phyloP scores from a whole-genome alignment of 1,140 invertebrate species.

The Drosophila parvula region DNA sequence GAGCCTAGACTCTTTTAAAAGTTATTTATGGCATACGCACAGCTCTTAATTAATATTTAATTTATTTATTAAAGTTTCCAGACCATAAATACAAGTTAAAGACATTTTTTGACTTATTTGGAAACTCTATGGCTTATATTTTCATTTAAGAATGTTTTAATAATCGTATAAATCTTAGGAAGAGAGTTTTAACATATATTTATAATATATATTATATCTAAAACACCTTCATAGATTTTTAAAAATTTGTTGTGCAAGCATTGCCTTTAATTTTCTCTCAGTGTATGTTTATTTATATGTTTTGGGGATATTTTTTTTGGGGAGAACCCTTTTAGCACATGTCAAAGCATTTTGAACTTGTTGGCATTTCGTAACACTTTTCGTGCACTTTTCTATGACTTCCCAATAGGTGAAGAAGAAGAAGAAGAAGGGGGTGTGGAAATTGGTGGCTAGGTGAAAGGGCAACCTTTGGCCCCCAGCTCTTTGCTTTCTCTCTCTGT shows the following conservation, averaged over 20 bases:
- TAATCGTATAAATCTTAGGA: no score
- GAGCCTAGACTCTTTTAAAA: no score
- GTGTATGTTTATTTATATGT: conserved; percentile 34
- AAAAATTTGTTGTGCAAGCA: background rate
- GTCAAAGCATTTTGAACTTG: conserved; percentile 78
- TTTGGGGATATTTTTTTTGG: conserved; percentile 6
- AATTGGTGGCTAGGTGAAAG: conserved; percentile 4
- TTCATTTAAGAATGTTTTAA: no score
- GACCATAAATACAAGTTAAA: no score
- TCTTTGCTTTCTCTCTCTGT: conserved; percentile 13
- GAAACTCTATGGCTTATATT: no score
- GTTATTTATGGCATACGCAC: no score
- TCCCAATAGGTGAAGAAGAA: conserved; percentile 31
- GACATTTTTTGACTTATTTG: no score
- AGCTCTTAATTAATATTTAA: no score
- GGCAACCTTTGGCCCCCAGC: conserved; percentile 32
- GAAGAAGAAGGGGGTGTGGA: background rate
- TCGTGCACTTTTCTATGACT: conserved; percentile 71
- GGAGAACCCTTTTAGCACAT: conserved; percentile 74
- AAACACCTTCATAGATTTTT: no score
- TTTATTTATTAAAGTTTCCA: no score
- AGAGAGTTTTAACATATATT: no score
- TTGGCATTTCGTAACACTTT: conserved; percentile 75
- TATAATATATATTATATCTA: no score
- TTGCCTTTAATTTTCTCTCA: background rate